Conservation (phyloP, 2,888 invertebrate species). For the Eueremaeus valkanovi region DNA sequence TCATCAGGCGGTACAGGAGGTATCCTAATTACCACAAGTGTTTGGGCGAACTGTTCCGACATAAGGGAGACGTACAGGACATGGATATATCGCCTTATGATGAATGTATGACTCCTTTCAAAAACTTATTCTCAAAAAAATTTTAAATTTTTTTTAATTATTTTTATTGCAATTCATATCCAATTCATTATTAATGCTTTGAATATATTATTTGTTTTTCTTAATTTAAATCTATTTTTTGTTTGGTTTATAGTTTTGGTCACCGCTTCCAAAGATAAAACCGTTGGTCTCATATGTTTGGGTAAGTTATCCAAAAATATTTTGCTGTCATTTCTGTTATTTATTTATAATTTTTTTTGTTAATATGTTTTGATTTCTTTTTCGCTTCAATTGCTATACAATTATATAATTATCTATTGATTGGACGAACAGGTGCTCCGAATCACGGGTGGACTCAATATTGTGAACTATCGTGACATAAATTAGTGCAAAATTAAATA, state of each 20-base stretch:
- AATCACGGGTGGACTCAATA: slow-evolving; percentile 57
- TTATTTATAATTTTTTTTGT: no score
- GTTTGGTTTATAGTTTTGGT: slow-evolving; percentile 50
- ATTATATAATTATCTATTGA: no score
- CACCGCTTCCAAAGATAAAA: slow-evolving; percentile 56
- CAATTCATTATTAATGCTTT: no score
- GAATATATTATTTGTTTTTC: no score
- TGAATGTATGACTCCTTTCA: slow-evolving; percentile 50
- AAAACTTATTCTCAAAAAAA: slow-evolving; percentile 11
- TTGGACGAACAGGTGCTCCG: slow-evolving; percentile 49
- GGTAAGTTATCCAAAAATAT: slow-evolving; percentile 47
- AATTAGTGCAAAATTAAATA: slow-evolving; percentile 46
- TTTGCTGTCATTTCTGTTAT: not conserved
- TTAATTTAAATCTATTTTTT: not conserved
- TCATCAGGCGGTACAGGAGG: slow-evolving; percentile 54
- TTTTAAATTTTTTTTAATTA: no score
- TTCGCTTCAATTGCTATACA: no score
- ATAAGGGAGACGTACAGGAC: slow-evolving; percentile 56
- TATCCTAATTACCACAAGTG: slow-evolving; percentile 56
- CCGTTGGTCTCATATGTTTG: slow-evolving; percentile 55
- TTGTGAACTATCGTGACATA: slow-evolving; percentile 53
- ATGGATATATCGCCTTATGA: slow-evolving; percentile 57
- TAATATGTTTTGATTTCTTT: no score
- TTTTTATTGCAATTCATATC: no score
- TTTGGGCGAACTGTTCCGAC: slow-evolving; percentile 55